Base-by-base conservation (phyloP, 1,140 invertebrate genomes). In the Zaprionus inermis region DNA sequence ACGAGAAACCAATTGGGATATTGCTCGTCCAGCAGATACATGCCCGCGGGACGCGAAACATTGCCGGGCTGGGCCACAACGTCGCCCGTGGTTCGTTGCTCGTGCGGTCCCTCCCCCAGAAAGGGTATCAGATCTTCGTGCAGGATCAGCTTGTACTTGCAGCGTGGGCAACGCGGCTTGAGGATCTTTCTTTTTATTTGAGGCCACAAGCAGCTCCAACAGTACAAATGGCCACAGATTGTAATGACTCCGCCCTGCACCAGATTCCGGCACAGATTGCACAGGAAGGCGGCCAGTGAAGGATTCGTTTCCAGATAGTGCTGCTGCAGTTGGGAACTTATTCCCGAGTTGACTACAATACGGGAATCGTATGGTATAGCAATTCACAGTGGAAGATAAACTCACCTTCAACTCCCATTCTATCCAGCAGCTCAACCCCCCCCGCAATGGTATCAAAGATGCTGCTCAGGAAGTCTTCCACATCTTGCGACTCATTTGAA, bases 181-280 rank as follows among this genome's bases (percentile, higher is more conserved):
- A 0, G 0, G 1, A 12, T 5, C 44, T 22, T 6, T 1, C 3
- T 1, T 7, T n/a, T 10, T 14, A 81, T 7, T 0, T 44, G 14
- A 14, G 78, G 75, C 78, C 81, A 86, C 36, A 85, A 12, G 22
- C 82, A 85, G 2, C 24, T 12, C 82, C 82, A 85, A 38, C 82
- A 85, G 20, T 49, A 85, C 0, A 86, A 10, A 28, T 85, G 79
- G 0, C 82, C 82, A 20, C 82, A 85, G 24, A 85, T 73, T 3
- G 78, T 76, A 10, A 85, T 65, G 10, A 86, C 79, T 0, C 52
- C 82, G 0, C 65, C 41, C 0, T 58, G 68, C 0, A 78, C 55
- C 9, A 67, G 58, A 3, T 54, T 6, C 0, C 7, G 1, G 38
- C 81, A 85, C 2, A 65, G 2, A 0, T 72, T 76, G 34, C 81